Evolutionary conservation across 2,888 invertebrate species (phyloP).

Genomic region (Unio pictorum): DNA sequence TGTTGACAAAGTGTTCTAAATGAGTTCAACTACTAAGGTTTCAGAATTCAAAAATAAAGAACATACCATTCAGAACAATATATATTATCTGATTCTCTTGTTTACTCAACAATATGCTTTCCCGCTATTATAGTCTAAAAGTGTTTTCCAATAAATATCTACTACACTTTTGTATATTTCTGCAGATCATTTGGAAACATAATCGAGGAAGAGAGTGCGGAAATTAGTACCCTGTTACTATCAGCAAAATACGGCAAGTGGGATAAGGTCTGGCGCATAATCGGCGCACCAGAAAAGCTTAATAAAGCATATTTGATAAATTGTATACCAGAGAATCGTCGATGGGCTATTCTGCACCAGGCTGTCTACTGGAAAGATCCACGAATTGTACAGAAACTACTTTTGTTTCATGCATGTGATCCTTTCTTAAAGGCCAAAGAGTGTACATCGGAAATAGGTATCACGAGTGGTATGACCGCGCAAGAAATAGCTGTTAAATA

Average conservation of each 20-base stretch:
- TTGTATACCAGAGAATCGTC: conserved; percentile 12
- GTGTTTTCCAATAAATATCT: no score
- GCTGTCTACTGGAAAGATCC: conserved; percentile 14
- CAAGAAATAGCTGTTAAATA: conserved; percentile 13
- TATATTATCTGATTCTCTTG: no score
- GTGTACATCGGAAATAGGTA: neutral
- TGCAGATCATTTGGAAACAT: no score
- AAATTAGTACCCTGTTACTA: conserved; percentile 4
- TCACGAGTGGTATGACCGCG: conserved; percentile 8
- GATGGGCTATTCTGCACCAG: conserved; percentile 16
- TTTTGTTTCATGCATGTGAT: conserved; percentile 8
- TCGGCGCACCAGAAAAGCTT: conserved; percentile 9
- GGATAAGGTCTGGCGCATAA: conserved; percentile 6
- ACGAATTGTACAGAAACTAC: conserved; percentile 3
- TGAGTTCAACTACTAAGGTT: no score
- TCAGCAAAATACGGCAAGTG: conserved; percentile 12
- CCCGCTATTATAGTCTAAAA: no score
- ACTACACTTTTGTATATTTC: no score
- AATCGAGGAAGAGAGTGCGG: conserved; percentile 8
- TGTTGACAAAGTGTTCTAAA: no score
- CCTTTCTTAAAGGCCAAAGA: conserved; percentile 8
- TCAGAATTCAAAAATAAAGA: no score
- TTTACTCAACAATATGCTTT: no score
- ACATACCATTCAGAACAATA: no score
- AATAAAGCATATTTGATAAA: conserved; percentile 11